A percentile compares a stretch with the other conserved stretches of the same genome.
phyloP scores from a whole-genome alignment of 2,113 vertebrate species.

The Hippolais icterina region DNA sequence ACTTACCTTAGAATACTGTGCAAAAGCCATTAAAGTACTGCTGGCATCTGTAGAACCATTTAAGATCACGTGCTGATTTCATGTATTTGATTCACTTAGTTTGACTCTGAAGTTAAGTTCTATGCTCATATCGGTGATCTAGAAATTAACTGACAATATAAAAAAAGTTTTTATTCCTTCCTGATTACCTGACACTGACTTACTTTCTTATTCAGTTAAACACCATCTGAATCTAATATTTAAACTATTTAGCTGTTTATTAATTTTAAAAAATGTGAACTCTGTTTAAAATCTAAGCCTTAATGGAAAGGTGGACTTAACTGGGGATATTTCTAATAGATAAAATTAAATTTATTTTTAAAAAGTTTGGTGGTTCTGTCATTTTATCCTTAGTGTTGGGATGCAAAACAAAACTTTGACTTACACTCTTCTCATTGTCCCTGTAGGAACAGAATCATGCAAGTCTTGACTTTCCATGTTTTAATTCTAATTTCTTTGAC shows the following conservation, averaged over 20 bases:
- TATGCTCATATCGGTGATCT: neutral
- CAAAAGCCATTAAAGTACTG: neutral
- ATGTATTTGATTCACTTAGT: neutral
- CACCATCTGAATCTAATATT: neutral
- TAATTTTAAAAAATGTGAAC: conserved; percentile 18
- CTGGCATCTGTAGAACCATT: neutral
- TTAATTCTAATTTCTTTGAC: neutral
- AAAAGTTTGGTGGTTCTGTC: neutral
- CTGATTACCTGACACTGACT: neutral
- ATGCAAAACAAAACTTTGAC: neutral
- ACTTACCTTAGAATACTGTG: neutral
- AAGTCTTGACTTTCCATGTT: neutral
- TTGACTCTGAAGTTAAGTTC: neutral
- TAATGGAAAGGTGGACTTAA: conserved; percentile 34
- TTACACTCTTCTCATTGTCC: neutral
- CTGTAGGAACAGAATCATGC: neutral
- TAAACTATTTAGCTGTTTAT: conserved; percentile 38
- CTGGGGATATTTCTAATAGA: conserved; percentile 69
- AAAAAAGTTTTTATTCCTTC: neutral
- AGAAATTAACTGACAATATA: conserved; percentile 34
- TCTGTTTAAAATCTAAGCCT: conserved; percentile 26
- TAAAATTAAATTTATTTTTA: conserved; percentile 78
- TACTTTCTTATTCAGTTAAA: neutral
- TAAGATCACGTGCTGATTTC: neutral
- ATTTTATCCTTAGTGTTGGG: neutral